A percentile compares a stretch with the other conserved stretches of the same genome.
phyloP scores from a whole-genome alignment of 1,140 invertebrate species.

The Antheraea mylitta region DNA sequence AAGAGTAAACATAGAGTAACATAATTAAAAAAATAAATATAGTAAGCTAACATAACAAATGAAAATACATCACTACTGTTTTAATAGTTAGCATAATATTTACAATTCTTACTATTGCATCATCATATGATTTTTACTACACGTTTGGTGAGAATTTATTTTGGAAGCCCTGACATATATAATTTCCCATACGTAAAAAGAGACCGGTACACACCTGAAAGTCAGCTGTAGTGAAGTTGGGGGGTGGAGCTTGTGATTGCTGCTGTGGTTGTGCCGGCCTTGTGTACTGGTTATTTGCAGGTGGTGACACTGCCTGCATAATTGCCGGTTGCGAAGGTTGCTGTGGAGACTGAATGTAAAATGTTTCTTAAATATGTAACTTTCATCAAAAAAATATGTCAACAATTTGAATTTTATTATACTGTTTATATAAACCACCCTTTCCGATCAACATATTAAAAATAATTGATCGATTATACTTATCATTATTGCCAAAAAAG shows the following conservation, averaged over 20 bases:
- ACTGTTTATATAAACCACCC: too few relatives aligned
- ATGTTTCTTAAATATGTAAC: not conserved
- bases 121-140: too few relatives aligned
- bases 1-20: too few relatives aligned
- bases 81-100: too few relatives aligned
- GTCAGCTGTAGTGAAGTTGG: conserved; percentile 73
- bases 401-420: too few relatives aligned
- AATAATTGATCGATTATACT: too few relatives aligned
- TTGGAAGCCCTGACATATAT: too few relatives aligned
- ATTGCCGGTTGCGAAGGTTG: conserved; percentile 73
- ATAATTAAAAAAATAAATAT: not conserved
- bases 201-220: conserved; percentile 64
- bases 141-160: too few relatives aligned
- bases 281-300: conserved; percentile 43
- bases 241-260: conserved; percentile 45
- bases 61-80: not conserved
- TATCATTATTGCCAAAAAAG: too few relatives aligned
- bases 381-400: not conserved
- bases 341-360: conserved; percentile 44
- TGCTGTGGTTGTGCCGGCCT: conserved; percentile 39
- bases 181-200: not conserved
- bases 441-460: too few relatives aligned
- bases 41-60: not conserved
- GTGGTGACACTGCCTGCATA: conserved; percentile 74
- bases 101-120: too few relatives aligned